phyloP scores from a whole-genome alignment of 1,140 invertebrate species.

The Bilobella aurantiaca region DNA sequence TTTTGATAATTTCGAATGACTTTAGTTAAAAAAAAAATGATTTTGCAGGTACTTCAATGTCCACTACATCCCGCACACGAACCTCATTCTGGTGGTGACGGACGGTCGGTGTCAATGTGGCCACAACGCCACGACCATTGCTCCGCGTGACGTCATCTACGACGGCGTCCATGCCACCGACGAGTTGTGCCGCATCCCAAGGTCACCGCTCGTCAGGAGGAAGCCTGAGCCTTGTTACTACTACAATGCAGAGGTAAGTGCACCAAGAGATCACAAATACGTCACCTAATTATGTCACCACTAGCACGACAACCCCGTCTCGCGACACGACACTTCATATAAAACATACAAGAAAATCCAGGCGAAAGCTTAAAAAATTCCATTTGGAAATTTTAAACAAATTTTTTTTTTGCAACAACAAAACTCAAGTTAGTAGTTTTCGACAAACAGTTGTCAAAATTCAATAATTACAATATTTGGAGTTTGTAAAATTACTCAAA shows the following conservation, averaged over 20 bases:
- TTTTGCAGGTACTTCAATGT: slow-evolving; percentile 74
- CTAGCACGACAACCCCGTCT: too few relatives aligned
- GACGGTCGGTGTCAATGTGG: slow-evolving; percentile 81
- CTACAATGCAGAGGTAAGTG: slow-evolving; percentile 15
- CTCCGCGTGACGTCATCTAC: slow-evolving; percentile 46
- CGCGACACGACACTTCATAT: too few relatives aligned
- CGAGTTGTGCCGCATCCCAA: slow-evolving; percentile 16
- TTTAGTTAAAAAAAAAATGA: background rate
- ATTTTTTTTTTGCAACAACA: too few relatives aligned
- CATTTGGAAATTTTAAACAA: too few relatives aligned
- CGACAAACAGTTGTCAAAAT: too few relatives aligned
- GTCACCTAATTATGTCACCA: too few relatives aligned
- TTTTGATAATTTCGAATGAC: background rate
- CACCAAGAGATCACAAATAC: background rate
- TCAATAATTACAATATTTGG: too few relatives aligned
- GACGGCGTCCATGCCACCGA: slow-evolving; percentile 13
- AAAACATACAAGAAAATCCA: too few relatives aligned
- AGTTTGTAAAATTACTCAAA: too few relatives aligned
- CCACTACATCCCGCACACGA: slow-evolving; percentile 82
- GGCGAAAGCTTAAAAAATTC: too few relatives aligned
- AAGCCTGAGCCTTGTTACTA: slow-evolving; percentile 12
- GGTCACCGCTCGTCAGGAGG: slow-evolving; percentile 8
- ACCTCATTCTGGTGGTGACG: slow-evolving; percentile 76
- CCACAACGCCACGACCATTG: slow-evolving; percentile 52
- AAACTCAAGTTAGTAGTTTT: too few relatives aligned